phyloP scores from a whole-genome alignment of 2,797 vertebrate species.

The Carapus acus region DNA sequence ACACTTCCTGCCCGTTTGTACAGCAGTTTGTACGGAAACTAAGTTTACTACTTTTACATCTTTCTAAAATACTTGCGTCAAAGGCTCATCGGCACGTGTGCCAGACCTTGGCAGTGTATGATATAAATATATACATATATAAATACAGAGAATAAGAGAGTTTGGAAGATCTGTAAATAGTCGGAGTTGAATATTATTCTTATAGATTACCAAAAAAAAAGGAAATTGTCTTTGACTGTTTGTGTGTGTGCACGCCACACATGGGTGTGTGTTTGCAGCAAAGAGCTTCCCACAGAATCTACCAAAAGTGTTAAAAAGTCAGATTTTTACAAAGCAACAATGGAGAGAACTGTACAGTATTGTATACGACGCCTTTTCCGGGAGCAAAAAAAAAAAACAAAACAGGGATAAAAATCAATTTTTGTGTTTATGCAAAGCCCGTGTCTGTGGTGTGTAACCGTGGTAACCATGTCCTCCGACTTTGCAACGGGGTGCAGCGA shows the following conservation, averaged over 20 bases:
- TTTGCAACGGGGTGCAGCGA: slow-evolving; percentile 8
- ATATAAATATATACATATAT: slow-evolving; percentile 59
- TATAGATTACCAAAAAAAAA: slow-evolving; percentile 64
- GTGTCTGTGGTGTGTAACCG: slow-evolving; percentile 40
- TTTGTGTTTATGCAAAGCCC: slow-evolving; percentile 57
- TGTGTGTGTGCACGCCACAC: slow-evolving; percentile 39
- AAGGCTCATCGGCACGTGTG: slow-evolving; percentile 50
- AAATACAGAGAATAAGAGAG: slow-evolving; percentile 48
- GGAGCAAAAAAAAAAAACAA: no score
- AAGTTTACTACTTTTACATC: slow-evolving; percentile 73
- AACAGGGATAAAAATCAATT: slow-evolving; percentile 57
- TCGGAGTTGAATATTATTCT: slow-evolving; percentile 58
- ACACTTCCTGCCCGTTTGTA: slow-evolving; percentile 68
- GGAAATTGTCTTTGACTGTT: slow-evolving; percentile 43
- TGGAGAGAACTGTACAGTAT: slow-evolving; percentile 36
- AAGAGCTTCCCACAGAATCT: slow-evolving; percentile 57
- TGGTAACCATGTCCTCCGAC: slow-evolving; percentile 28
- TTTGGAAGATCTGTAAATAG: slow-evolving; percentile 63
- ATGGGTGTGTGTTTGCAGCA: slow-evolving; percentile 32
- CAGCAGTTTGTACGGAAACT: slow-evolving; percentile 68
- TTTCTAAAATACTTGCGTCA: slow-evolving; percentile 65
- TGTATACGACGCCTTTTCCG: slow-evolving; percentile 37
- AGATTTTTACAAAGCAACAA: slow-evolving; percentile 40
- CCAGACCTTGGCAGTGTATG: slow-evolving; percentile 58
- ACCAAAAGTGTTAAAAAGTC: slow-evolving; percentile 47